Evolutionary conservation across 2,113 vertebrate species (phyloP).

Genomic region (Albula glossodonta): DNA sequence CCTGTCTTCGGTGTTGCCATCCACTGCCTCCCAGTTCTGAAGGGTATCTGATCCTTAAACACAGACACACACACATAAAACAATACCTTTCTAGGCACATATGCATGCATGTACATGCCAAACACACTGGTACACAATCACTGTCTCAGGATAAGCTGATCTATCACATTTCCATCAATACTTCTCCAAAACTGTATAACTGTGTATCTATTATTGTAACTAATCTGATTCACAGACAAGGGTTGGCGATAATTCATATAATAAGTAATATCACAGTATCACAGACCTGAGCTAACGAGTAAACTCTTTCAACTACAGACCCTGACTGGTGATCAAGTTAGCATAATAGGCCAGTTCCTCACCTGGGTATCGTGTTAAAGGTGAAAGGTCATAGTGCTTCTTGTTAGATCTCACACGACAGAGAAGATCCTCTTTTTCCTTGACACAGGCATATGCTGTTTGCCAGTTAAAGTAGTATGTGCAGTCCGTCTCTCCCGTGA

Average conservation of each 20-base stretch:
- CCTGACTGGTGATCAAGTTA: not conserved
- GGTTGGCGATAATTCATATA: too few relatives aligned
- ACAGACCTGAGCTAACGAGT: too few relatives aligned
- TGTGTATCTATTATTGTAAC: too few relatives aligned
- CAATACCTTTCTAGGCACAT: not conserved
- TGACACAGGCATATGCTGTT: conserved; percentile 83
- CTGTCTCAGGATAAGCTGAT: not conserved
- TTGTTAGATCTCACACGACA: conserved; percentile 74
- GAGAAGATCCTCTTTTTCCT: conserved; percentile 83
- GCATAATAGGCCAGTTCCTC: conserved; percentile 28
- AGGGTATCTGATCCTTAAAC: conserved; percentile 65
- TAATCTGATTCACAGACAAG: too few relatives aligned
- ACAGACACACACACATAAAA: not conserved
- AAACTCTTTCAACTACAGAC: too few relatives aligned
- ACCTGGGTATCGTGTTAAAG: conserved; percentile 82
- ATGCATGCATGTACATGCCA: not conserved
- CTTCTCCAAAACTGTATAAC: too few relatives aligned
- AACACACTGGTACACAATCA: not conserved
- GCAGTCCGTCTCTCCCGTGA: conserved; percentile 86
- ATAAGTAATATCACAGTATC: too few relatives aligned
- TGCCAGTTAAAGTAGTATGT: conserved; percentile 94
- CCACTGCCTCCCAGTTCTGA: conserved; percentile 89
- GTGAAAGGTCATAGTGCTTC: conserved; percentile 84
- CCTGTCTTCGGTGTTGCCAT: conserved; percentile 60
- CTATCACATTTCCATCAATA: too few relatives aligned